Evolutionary conservation across 2,113 vertebrate genomes (phyloP).

Genomic region (Ondatra zibethicus): DNA sequence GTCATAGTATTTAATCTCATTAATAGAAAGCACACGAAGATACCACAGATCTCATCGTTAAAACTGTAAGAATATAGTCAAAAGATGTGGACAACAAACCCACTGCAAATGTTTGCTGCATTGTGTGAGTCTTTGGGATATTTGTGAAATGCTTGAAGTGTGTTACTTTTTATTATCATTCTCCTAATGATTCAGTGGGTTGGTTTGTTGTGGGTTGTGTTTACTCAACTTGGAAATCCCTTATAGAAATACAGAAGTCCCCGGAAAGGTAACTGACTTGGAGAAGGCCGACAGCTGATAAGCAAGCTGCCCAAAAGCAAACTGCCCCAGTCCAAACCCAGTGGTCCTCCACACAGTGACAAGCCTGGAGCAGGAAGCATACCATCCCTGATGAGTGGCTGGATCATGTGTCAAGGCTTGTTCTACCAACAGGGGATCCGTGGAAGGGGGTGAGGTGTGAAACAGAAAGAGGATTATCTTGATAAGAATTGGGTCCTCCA

Average conservation of each 20-base stretch:
- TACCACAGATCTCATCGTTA: not conserved
- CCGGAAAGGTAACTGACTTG: not conserved
- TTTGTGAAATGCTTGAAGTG: not conserved
- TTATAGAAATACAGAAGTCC: not conserved
- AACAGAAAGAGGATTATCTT: not conserved
- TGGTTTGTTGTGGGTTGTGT: not conserved
- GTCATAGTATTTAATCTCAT: not conserved
- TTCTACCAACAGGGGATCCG: not conserved
- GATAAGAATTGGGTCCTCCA: not conserved
- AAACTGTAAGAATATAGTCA: not conserved
- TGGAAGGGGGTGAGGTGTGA: rapidly evolving
- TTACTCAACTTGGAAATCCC: not conserved
- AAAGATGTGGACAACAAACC: not conserved
- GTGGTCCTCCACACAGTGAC: not conserved
- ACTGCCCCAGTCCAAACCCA: not conserved
- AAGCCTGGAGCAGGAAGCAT: not conserved
- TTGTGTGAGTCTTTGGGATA: not conserved
- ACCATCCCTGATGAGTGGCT: not conserved
- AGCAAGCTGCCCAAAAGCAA: not conserved
- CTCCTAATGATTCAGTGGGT: not conserved
- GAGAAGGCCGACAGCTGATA: not conserved
- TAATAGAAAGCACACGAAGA: not conserved
- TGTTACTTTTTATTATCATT: not conserved
- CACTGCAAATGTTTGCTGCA: not conserved
- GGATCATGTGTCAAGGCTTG: not conserved